phyloP scores from a whole-genome alignment of 92 coral and sea anemone species.

The Chrysogorgia sp. region DNA sequence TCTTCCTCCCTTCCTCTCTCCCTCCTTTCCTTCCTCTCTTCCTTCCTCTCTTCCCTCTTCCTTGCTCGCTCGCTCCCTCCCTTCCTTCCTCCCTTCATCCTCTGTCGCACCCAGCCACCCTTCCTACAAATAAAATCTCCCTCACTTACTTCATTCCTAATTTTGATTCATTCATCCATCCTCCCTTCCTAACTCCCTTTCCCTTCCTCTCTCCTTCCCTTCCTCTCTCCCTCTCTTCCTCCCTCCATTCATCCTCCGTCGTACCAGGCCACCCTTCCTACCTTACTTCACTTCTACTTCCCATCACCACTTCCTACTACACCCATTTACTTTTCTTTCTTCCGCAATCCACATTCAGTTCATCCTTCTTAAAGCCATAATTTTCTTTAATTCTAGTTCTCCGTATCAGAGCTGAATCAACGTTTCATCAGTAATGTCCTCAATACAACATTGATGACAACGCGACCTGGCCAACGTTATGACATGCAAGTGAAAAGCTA shows the following conservation, averaged over 20 bases:
- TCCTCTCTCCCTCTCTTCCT: too few relatives aligned
- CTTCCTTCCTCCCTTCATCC: neutral
- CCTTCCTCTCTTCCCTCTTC: too few relatives aligned
- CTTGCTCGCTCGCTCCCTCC: neutral
- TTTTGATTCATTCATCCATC: too few relatives aligned
- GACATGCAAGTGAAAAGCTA: constrained; percentile 40
- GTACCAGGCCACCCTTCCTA: too few relatives aligned
- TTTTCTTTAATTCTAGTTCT: neutral
- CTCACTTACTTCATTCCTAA: too few relatives aligned
- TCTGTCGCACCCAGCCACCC: neutral
- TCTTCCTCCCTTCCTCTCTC: neutral
- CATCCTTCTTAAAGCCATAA: neutral
- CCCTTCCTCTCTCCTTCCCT: too few relatives aligned
- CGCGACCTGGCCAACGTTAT: neutral
- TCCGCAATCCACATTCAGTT: neutral
- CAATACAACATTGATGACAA: constrained; percentile 27
- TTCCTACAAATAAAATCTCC: too few relatives aligned
- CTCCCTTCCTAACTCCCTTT: too few relatives aligned
- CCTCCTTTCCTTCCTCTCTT: constrained; percentile 6
- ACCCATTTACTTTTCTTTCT: too few relatives aligned
- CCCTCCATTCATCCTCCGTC: too few relatives aligned
- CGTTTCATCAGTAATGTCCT: constrained; percentile 48
- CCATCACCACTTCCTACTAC: too few relatives aligned
- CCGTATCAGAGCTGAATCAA: constrained; percentile 12
- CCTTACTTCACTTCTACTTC: too few relatives aligned